Conservation (phyloP, 2,888 invertebrate species). For the Caenorhabditis sinica region DNA sequence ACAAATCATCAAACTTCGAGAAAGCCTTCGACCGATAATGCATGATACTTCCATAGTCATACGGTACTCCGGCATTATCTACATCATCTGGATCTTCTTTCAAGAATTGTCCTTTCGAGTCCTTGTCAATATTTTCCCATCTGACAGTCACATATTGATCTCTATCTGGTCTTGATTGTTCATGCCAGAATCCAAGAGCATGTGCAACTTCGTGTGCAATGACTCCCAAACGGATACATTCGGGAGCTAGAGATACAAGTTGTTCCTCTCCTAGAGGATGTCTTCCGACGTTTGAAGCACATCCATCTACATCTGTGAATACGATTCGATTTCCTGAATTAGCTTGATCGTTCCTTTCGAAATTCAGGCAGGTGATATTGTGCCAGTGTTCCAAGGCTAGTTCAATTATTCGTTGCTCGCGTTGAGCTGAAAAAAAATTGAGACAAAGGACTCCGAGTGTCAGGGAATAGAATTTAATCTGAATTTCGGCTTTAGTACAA, state of each 20-base stretch:
- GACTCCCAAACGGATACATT: slow-evolving; percentile 83
- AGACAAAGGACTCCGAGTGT: neutral
- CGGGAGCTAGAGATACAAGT: slow-evolving; percentile 83
- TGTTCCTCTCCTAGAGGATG: slow-evolving; percentile 84
- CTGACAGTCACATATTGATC: slow-evolving; percentile 82
- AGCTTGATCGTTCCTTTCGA: slow-evolving; percentile 76
- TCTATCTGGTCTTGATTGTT: slow-evolving; percentile 83
- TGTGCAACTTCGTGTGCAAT: slow-evolving; percentile 84
- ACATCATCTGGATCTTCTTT: slow-evolving; percentile 83
- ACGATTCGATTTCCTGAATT: slow-evolving; percentile 82
- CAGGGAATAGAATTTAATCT: too few relatives aligned
- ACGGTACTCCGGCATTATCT: slow-evolving; percentile 83
- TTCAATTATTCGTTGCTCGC: slow-evolving; percentile 83
- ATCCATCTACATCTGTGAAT: slow-evolving; percentile 83
- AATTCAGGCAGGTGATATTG: slow-evolving; percentile 83
- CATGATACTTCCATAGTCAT: slow-evolving; percentile 84
- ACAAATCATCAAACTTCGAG: slow-evolving; percentile 82
- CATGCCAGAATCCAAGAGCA: slow-evolving; percentile 84
- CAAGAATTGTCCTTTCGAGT: slow-evolving; percentile 83
- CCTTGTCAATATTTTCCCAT: slow-evolving; percentile 83
- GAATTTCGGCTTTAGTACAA: too few relatives aligned
- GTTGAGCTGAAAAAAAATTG: slow-evolving; percentile 72
- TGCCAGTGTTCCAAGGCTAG: slow-evolving; percentile 84
- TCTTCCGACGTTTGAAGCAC: slow-evolving; percentile 79
- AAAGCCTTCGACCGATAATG: slow-evolving; percentile 84